Evolutionary conservation across 2,888 invertebrate genomes (phyloP), one percentile per base, ranked within the genome.

Genomic region (Apantesis nais): DNA sequence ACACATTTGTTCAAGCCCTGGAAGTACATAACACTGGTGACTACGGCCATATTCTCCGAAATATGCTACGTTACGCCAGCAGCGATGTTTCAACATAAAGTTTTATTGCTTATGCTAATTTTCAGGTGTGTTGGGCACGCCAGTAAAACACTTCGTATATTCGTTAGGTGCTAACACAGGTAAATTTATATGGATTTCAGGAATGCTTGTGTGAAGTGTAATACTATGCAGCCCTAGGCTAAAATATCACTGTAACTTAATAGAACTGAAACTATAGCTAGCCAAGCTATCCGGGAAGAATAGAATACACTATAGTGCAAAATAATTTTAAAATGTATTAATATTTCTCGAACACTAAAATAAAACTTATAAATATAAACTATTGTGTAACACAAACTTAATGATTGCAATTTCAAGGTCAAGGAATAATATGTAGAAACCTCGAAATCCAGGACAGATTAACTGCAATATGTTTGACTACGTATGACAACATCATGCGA

Each of bases 61-160:
- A 81, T 81, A 80, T 80, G 69, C 77, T 66, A 71, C 73, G 67
- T 76, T 74, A 72, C 76, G 70, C 74, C 67, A 69, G 66, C 62
- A 68, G 68, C 73, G 68, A 72, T 73, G 80, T 77, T 77, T 67
- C 77, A 72, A 74, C 78, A 77, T 81, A 77, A 89, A 89, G 87
- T 89, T 89, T 88, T 89, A 89, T 89, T 89, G 88, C 86, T 83
- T 88, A 90, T 88, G 90, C 84, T 88, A 90, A 90, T 89, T 84
- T 81, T 74, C 81, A 82, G 83, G 84, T 80, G 83, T 81, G 79
- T 78, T 75, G 74, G 75, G 75, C 74, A 74, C 68, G 70, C 74
- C 76, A 77, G 78, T 83, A 80, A 83, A 85, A 78, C 80, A 79
- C 78, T 83, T 78, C 78, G 76, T 79, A 72, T 77, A 81, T 83